phyloP scores from a whole-genome alignment of 1,140 invertebrate genomes.

The Drosophila repleta region DNA sequence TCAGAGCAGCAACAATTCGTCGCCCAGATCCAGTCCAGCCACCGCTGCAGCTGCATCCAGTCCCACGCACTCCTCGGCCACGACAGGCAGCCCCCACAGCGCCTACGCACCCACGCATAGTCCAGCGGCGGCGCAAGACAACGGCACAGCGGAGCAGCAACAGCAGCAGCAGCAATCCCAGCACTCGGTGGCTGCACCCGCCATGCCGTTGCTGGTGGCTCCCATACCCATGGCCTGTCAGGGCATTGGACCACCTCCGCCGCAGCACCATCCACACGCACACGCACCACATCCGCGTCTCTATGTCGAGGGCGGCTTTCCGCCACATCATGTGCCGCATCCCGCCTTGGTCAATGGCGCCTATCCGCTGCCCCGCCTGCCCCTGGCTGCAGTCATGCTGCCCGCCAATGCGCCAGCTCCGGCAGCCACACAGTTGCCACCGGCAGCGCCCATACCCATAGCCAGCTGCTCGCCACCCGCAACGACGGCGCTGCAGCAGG shows the following conservation, averaged over 20 bases:
- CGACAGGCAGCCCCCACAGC: constrained; percentile 68
- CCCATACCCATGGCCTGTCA: constrained; percentile 63
- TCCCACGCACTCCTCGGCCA: constrained; percentile 66
- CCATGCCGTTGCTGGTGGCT: constrained; percentile 69
- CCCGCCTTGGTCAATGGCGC: constrained; percentile 49
- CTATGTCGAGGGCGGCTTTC: constrained; percentile 61
- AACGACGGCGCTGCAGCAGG: constrained; percentile 40
- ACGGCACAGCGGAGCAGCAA: constrained; percentile 13
- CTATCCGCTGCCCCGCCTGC: constrained; percentile 70
- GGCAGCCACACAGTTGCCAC: constrained; percentile 23
- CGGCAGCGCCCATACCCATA: constrained; percentile 25
- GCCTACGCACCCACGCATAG: constrained; percentile 53
- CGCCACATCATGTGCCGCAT: constrained; percentile 61
- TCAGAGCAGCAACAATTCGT: constrained; percentile 73
- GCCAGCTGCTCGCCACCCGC: constrained; percentile 42
- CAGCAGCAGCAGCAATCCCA: constrained; percentile 29
- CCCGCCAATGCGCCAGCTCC: constrained; percentile 37
- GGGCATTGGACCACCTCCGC: constrained; percentile 20
- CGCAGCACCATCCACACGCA: constrained; percentile 40
- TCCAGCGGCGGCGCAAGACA: constrained; percentile 39
- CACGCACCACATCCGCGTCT: constrained; percentile 47
- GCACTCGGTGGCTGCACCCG: constrained; percentile 18
- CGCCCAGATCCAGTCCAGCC: constrained; percentile 68
- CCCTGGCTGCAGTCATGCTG: constrained; percentile 62
- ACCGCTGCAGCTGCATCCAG: constrained; percentile 34